phyloP scores from a whole-genome alignment of 2,797 vertebrate species.

The Allobates femoralis region DNA sequence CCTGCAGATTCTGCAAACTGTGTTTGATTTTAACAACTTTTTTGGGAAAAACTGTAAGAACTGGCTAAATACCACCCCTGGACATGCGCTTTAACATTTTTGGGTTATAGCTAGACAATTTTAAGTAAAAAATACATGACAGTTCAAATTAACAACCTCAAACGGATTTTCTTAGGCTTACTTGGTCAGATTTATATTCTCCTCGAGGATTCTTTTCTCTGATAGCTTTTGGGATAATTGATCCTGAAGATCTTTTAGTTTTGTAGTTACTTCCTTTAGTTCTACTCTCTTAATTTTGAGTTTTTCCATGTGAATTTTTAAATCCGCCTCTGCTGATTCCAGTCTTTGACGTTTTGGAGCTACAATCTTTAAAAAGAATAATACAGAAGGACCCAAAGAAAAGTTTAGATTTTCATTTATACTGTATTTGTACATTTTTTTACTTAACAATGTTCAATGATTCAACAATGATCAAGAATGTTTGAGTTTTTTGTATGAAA shows the following conservation, averaged over 20 bases:
- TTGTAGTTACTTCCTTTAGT: slow-evolving; percentile 49
- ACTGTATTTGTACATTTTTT: background rate
- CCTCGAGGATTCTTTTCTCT: slow-evolving; percentile 63
- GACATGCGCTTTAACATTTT: background rate
- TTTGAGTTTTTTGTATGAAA: background rate
- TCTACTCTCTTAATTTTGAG: slow-evolving; percentile 61
- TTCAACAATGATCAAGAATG: too few species aligned
- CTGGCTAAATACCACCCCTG: too few species aligned
- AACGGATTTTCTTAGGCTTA: slow-evolving; percentile 24
- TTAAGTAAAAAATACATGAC: background rate
- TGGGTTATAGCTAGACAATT: background rate
- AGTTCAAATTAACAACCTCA: background rate
- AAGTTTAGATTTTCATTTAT: background rate
- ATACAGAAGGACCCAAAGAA: background rate
- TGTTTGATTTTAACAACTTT: too few species aligned
- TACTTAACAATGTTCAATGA: background rate
- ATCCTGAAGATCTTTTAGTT: slow-evolving; percentile 64
- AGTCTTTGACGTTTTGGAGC: slow-evolving; percentile 47
- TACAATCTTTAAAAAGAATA: slow-evolving; percentile 34
- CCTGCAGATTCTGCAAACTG: too few species aligned
- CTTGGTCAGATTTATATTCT: slow-evolving; percentile 69
- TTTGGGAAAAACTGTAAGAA: too few species aligned
- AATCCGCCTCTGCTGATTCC: slow-evolving; percentile 63
- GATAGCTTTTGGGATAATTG: slow-evolving; percentile 59
- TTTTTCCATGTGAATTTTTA: slow-evolving; percentile 65